Evolutionary conservation across 2,113 vertebrate genomes (phyloP), one percentile per base, ranked within the genome.

Genomic region (Ammodytes marinus): DNA sequence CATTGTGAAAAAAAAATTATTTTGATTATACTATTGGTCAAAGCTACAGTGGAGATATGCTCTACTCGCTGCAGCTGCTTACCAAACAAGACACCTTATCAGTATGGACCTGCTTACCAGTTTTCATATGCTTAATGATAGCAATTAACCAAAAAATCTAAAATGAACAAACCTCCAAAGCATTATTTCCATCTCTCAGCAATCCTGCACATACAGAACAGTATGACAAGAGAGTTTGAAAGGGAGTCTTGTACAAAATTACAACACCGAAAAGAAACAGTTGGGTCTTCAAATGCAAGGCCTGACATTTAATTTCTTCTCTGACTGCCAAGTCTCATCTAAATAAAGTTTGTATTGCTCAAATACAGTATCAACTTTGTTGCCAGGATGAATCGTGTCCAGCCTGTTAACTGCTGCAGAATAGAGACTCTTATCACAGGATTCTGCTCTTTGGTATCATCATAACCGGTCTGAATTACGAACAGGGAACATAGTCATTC

Each of bases 321-420:
- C 27, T 27, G 15, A 47, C 49, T 37, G 42, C 3, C 10, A 17
- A 57, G 11, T 43, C 9, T 59, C 52, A n/a, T 53, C 49, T 46
- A 1, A 46, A 52, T 70, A 50, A 80, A 83, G 70, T 87, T 86
- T 40, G 47, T 35, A 42, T 4, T 40, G 39, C 37, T 61, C 64
- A 39, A 2, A 43, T 27, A 40, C 8, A 0, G 10, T 11, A 49
- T 78, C 66, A 55, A 71, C 43, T 27, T 65, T 45, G 47, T 14
- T 39, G 5, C 6, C 17, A 42, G 45, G 39, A 43, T 27, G 4
- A 69, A 57, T 10, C 73, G 27, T 52, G 40, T 3, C 64, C 40
- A 6, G 37, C 40, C 27, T 15, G 7, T 46, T 43, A 39, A 15
- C 39, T 2, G 58, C 67, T 76, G 66, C 40, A 74, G 73, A 65